phyloP scores from a whole-genome alignment of 2,113 vertebrate species.

The Telmatochromis brichardi region DNA sequence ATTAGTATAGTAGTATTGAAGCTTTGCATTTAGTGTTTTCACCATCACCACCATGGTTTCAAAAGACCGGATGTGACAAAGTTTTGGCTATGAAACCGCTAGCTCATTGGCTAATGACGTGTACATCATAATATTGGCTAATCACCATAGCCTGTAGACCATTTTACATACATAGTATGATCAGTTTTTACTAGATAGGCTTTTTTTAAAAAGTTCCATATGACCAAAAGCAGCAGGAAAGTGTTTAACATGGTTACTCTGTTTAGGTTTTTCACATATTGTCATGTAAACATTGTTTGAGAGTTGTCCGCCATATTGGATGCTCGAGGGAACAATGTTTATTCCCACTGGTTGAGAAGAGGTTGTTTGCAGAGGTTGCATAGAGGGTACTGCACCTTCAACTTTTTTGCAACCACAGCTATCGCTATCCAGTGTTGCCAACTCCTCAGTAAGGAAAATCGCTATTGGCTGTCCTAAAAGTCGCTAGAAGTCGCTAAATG shows the following conservation, averaged over 20 bases:
- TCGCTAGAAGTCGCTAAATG: too few species aligned
- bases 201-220: background rate
- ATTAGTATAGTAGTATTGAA: background rate
- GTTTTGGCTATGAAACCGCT: background rate
- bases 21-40: background rate
- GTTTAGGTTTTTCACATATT: background rate
- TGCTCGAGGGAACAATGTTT: background rate
- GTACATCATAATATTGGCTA: background rate
- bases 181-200: background rate
- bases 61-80: background rate
- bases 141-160: background rate
- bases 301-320: background rate
- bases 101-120: background rate
- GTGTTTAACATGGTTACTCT: background rate
- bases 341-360: background rate
- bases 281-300: background rate
- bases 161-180: background rate
- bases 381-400: background rate
- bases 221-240: background rate
- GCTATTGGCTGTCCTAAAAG: too few species aligned
- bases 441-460: too few species aligned
- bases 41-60: background rate
- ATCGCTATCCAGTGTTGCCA: background rate
- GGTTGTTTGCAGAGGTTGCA: background rate
- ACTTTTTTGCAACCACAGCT: background rate